Evolutionary conservation across 1,140 invertebrate genomes (phyloP).

Genomic region (Drosophila funebris): DNA sequence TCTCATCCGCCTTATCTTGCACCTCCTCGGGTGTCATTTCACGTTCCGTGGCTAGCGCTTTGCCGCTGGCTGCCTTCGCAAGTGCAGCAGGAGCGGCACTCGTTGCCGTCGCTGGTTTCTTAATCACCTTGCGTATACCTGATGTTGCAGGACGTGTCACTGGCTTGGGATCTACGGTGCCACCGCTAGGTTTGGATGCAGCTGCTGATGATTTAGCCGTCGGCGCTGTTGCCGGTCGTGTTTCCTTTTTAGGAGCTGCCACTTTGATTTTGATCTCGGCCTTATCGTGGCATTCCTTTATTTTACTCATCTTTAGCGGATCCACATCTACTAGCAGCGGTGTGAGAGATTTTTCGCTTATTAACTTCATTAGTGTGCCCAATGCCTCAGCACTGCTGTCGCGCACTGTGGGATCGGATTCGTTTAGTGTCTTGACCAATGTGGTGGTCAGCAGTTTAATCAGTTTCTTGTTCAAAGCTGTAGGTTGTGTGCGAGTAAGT

Average conservation of each 20-base stretch:
- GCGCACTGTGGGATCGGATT: constrained; percentile 91
- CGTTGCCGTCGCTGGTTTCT: constrained; percentile 51
- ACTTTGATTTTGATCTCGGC: constrained; percentile 93
- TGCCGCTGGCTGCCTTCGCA: constrained; percentile 76
- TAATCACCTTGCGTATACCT: constrained; percentile 73
- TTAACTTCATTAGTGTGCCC: constrained; percentile 96
- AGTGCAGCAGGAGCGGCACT: constrained; percentile 9
- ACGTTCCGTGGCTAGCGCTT: constrained; percentile 84
- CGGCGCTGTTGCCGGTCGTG: constrained; percentile 86
- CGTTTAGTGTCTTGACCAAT: constrained; percentile 93
- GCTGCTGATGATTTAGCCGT: constrained; percentile 67
- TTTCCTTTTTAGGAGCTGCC: constrained; percentile 86
- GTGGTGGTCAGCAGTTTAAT: constrained; percentile 93
- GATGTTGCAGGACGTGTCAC: constrained; percentile 85
- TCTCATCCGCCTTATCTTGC: constrained; percentile 87
- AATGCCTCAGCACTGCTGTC: constrained; percentile 95
- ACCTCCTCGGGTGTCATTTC: constrained; percentile 89
- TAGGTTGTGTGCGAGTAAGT: constrained; percentile 91
- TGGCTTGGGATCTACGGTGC: constrained; percentile 85
- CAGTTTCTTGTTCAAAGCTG: constrained; percentile 95
- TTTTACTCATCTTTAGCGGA: constrained; percentile 96
- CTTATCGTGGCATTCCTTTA: constrained; percentile 97
- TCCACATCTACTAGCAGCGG: constrained; percentile 95
- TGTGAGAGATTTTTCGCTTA: constrained; percentile 95
- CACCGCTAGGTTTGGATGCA: constrained; percentile 84